Conservation (phyloP, 1,140 invertebrate genomes). For the Aphelenchoides besseyi region DNA sequence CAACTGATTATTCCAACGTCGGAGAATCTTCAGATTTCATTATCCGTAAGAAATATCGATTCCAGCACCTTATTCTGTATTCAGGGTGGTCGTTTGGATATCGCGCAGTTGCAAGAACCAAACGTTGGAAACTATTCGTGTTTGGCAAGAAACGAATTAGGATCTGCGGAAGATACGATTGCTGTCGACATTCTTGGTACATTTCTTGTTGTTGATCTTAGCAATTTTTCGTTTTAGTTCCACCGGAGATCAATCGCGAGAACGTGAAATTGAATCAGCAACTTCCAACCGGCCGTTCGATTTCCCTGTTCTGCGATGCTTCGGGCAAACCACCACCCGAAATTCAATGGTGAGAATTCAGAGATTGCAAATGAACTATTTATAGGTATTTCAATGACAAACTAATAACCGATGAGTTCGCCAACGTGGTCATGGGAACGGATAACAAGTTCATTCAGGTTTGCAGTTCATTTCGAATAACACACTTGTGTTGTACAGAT, state of each 20-base stretch:
- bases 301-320: slow-evolving; percentile 53
- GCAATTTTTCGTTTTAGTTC: slow-evolving; percentile 40
- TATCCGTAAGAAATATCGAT: slow-evolving; percentile 39
- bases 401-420: slow-evolving; percentile 27
- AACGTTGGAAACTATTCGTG: slow-evolving; percentile 55
- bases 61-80: too few relatives aligned
- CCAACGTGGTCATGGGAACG: slow-evolving; percentile 31
- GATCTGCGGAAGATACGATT: slow-evolving; percentile 43
- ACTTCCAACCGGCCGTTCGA: slow-evolving; percentile 48
- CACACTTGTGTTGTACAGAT: slow-evolving; percentile 45
- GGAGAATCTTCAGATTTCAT: slow-evolving; percentile 44
- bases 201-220: background rate
- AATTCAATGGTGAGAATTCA: slow-evolving; percentile 49
- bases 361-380: too few relatives aligned
- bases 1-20: slow-evolving; percentile 44
- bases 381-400: slow-evolving; percentile 50
- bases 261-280: slow-evolving; percentile 49
- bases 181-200: slow-evolving; percentile 53
- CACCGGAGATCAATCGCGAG: slow-evolving; percentile 54
- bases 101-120: slow-evolving; percentile 39
- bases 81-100: slow-evolving; percentile 50
- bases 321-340: slow-evolving; percentile 53
- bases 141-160: slow-evolving; percentile 52
- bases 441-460: slow-evolving; percentile 45
- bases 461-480: background rate